Evolutionary conservation across 2,113 vertebrate species (phyloP), one percentile per base, ranked within the genome.

Genomic region (Romanogobio albipinnatus): DNA sequence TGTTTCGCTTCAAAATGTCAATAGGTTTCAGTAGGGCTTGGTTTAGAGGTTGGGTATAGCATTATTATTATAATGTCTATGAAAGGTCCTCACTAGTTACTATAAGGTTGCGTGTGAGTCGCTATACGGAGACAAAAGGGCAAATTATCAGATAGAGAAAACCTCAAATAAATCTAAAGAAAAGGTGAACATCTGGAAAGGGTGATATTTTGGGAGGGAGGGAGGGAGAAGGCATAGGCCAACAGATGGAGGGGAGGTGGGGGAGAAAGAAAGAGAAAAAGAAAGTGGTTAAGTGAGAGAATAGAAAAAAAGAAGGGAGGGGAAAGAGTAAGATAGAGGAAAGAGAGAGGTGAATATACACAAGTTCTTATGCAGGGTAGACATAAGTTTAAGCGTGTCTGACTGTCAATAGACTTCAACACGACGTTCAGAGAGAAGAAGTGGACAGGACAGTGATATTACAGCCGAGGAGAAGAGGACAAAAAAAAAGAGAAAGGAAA

Each of bases 161-260:
- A 53, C 9, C 11, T 59, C 13, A 64, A 59, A 59, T 11, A 8
- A 26, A 73, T 47, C 33, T 22, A 22, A n/a, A 51, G 66, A 79
- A 70, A 47, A 64, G 22, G 66, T 70, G 33, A 66, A 82, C 81
- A 82, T 82, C 81, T 82, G 81, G 92, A 87, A 92, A 87, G 92
- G 90, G 91, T 68, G 86, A 82, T 88, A 93, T 84, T 88, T 90
- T 89, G 82, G 85, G 74, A 45, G 59, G 70, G 82, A 45, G 59
- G 70, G 82, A 75, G 62, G 5, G 39, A 59, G 74, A 70, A 62
- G 76, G 39, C 66, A 78, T 45, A 70, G 79, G 33, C 14, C 66
- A 74, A 56, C 39, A 70, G 82, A 58, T 56, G 62, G 61, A 47
- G 22, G 39, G 29, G 26, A 75, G 7, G 26, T n/a, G 79, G 64